Evolutionary conservation across 2,113 vertebrate species (phyloP).

Genomic region (Romanogobio albipinnatus): DNA sequence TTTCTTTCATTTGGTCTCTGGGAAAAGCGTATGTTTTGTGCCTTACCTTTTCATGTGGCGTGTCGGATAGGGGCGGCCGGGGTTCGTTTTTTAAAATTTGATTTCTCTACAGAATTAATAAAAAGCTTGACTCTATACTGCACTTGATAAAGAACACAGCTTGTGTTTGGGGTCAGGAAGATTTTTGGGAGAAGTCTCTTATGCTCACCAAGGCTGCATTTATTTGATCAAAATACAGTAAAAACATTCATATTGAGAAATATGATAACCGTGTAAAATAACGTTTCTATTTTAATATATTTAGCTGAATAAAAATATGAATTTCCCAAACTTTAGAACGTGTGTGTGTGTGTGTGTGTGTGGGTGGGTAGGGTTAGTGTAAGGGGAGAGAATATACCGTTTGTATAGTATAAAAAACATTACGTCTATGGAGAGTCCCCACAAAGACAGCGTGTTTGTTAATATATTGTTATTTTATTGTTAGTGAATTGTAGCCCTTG

Average conservation of each 20-base stretch:
- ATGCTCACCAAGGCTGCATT: not conserved
- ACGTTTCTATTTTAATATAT: not conserved
- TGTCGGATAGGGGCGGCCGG: not conserved
- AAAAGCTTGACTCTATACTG: not conserved
- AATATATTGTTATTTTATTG: too few relatives aligned
- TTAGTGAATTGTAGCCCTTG: not conserved
- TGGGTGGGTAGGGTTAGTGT: too few relatives aligned
- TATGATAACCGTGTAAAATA: not conserved
- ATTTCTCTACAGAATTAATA: not conserved
- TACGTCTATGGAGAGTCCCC: too few relatives aligned
- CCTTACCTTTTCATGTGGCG: not conserved
- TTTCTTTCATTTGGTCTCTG: constrained; percentile 1
- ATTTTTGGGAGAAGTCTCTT: not conserved
- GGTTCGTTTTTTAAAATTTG: not conserved
- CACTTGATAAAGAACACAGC: not conserved
- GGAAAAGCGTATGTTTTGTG: not conserved
- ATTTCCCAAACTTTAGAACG: too few relatives aligned
- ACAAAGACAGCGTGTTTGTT: too few relatives aligned
- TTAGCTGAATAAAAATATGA: not conserved
- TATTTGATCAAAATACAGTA: not conserved
- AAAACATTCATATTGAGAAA: not conserved
- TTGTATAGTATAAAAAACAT: too few relatives aligned
- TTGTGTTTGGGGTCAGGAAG: not conserved
- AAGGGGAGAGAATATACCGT: too few relatives aligned
- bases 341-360: too few relatives aligned